A percentile compares a stretch with the other conserved stretches of the same genome.
Evolutionary conservation across 2,113 vertebrate species (phyloP).

Genomic region (Ploceus nigricollis): DNA sequence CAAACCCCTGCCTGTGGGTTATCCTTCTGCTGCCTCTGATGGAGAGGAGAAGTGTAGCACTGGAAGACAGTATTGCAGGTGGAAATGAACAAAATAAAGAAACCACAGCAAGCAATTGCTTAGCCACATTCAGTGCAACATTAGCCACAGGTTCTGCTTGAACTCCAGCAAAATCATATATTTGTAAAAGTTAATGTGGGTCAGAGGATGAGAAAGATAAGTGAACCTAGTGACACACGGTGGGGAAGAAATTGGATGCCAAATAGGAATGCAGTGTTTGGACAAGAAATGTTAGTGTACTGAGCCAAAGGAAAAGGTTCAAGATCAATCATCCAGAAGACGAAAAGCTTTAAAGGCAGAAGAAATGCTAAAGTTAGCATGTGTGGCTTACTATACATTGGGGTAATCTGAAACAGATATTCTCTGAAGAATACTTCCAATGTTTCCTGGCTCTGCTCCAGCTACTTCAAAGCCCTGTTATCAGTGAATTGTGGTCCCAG

Average conservation of each 20-base stretch:
- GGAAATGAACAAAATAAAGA: neutral
- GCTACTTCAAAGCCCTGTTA: slow-evolving; percentile 77
- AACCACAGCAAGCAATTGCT: neutral
- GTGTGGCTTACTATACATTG: slow-evolving; percentile 72
- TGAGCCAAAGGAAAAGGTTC: slow-evolving; percentile 70
- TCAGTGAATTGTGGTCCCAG: slow-evolving; percentile 75
- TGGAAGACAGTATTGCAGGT: neutral
- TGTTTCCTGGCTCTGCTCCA: slow-evolving; percentile 74
- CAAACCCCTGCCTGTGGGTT: neutral
- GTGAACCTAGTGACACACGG: slow-evolving; percentile 31
- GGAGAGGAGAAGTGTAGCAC: neutral
- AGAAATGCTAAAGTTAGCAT: slow-evolving; percentile 76
- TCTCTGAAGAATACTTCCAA: slow-evolving; percentile 72
- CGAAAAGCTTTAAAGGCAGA: slow-evolving; percentile 64
- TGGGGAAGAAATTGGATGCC: slow-evolving; percentile 47
- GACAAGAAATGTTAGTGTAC: slow-evolving; percentile 27
- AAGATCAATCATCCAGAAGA: slow-evolving; percentile 69
- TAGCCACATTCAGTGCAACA: neutral
- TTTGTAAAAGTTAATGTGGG: slow-evolving; percentile 4
- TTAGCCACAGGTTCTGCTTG: neutral
- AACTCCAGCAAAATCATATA: neutral
- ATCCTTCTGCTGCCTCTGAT: neutral
- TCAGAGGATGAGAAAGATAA: slow-evolving; percentile 55
- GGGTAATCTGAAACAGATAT: slow-evolving; percentile 79
- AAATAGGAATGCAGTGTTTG: slow-evolving; percentile 62